A percentile compares a stretch with the other conserved stretches of the same genome.
These are phyloP conservation scores for Pangasius macronema DNA, from an alignment of 2,797 vertebrate genomes.

Conservation along the genomic window DNA sequence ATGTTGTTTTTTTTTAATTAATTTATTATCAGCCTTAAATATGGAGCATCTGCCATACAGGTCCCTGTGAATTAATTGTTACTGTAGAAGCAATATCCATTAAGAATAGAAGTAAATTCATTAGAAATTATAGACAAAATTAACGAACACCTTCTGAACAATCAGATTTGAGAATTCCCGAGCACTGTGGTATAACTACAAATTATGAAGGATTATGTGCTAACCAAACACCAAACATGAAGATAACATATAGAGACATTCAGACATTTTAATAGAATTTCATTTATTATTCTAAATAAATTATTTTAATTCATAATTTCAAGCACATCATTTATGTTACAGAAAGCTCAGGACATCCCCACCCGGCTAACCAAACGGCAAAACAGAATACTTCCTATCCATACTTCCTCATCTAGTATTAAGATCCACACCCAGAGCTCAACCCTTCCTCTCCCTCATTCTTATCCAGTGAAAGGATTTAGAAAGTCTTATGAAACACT, in stretches of 20 bases:
- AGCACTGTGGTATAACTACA: neutral
- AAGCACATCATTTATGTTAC: neutral
- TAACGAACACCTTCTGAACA: neutral
- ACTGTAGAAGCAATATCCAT: neutral
- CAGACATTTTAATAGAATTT: neutral
- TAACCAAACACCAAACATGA: neutral
- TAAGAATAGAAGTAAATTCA: neutral
- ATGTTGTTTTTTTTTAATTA: neutral
- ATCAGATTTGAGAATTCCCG: neutral
- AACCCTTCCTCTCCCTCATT: neutral
- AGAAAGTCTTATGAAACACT: neutral
- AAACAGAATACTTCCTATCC: constrained; percentile 47
- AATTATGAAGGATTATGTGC: neutral
- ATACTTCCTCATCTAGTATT: constrained; percentile 14
- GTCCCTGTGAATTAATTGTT: neutral
- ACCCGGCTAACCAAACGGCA: constrained; percentile 52
- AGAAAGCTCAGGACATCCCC: constrained; percentile 49
- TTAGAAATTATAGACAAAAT: neutral
- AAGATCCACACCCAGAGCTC: constrained; percentile 18
- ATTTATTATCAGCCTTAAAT: neutral
- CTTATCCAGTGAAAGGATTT: neutral
- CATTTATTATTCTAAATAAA: neutral
- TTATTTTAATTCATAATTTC: neutral
- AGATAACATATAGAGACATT: neutral
- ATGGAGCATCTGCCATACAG: neutral